Base-by-base conservation (phyloP, 2,113 vertebrate species). In the Pelusios castaneus region DNA sequence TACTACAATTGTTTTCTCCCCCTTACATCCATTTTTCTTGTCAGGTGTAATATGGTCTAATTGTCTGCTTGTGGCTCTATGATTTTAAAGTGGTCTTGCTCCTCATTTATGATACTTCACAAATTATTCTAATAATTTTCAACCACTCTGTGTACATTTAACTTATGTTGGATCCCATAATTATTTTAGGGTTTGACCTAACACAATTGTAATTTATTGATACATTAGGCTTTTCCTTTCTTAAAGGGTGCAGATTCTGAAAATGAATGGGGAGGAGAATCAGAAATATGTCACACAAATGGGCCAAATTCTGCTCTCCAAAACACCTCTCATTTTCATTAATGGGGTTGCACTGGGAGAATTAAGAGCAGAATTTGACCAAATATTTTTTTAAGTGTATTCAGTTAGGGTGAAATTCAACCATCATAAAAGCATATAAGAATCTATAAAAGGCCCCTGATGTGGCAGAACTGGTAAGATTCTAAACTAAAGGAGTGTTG, bases 291-390 rank as follows among this genome's bases (percentile, higher is more conserved):
- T 93, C 60, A 10, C 0, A 0, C 4, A 43, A 38, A 0, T 4
- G 47, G 52, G 73, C 93, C 81, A 76, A 29, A 76, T 83, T 85
- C 76, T 87, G 41, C 24, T 76, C 60, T 6, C 51, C 86, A 54
- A 43, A 67, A 55, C 16, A 38, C 25, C 43, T 0, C 0, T 87
- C 76, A 29, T 45, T 0, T 0, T n/a, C 0, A 0, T 43, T 3
- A 16, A 19, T 55, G 10, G 24, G 38, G 47, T 91, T 0, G 0
- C n/a, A 55, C 8, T 0, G 0, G 19, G 82, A 81, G 70, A 85
- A 70, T 88, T 78, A 81, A n/a, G 75, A 82, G 78, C 76, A 95
- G 92, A 78, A 91, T n/a, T 38, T 43, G 79, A 80, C 6, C 41
- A 60, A 63, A 58, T 55, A 78, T 47, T 41, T 92, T 43, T 25